These are phyloP conservation scores for Neodiprion lecontei DNA, from an alignment of 1,140 invertebrate species.

Conservation along the genomic window DNA sequence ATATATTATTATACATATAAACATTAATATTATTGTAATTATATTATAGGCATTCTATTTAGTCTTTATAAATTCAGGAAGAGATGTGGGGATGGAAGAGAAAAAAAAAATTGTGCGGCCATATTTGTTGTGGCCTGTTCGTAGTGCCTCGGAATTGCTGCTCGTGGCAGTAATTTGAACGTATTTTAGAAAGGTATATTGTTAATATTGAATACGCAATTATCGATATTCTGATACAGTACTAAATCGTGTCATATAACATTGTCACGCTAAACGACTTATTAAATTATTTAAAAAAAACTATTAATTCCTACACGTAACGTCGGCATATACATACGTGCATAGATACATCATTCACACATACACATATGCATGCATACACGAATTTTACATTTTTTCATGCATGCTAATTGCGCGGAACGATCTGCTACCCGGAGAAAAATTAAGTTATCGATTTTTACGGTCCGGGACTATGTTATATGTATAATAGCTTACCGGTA, in stretches of 20 bases:
- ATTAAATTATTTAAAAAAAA: conserved; percentile 18
- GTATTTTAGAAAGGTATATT: conserved; percentile 61
- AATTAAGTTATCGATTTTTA: no score
- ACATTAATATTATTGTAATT: conserved; percentile 45
- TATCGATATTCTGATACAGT: conserved; percentile 57
- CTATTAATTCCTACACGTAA: conserved; percentile 1
- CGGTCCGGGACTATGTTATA: no score
- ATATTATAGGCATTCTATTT: conserved; percentile 45
- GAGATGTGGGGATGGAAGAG: not conserved
- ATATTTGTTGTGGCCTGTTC: conserved; percentile 61
- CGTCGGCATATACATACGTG: not conserved
- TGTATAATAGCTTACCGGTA: no score
- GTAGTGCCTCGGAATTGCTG: conserved; percentile 64
- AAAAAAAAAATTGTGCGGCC: conserved; percentile 43
- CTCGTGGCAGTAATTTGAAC: conserved; percentile 60
- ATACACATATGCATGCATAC: no score
- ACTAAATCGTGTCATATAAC: conserved; percentile 33
- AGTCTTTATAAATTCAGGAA: conserved; percentile 1
- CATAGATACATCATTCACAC: not conserved
- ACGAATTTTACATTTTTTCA: no score
- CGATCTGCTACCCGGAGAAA: no score
- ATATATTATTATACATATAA: conserved; percentile 36
- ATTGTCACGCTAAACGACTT: conserved; percentile 21
- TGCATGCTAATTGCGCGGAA: no score
- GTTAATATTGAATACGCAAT: conserved; percentile 54